phyloP scores from a whole-genome alignment of 2,797 vertebrate species.

The Gymnothorax reevesii region DNA sequence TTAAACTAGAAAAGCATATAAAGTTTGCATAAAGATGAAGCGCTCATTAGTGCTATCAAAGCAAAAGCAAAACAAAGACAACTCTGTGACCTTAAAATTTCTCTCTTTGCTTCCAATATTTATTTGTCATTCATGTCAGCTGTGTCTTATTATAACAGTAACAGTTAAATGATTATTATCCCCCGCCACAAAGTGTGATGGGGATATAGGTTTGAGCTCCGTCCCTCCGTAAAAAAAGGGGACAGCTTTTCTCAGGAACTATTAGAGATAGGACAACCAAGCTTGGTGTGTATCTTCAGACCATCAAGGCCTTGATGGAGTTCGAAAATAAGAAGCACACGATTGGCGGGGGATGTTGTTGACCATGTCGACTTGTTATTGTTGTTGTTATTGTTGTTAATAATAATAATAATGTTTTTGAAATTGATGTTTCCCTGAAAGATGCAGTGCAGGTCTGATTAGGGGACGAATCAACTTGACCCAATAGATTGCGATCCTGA shows the following conservation, averaged over 20 bases:
- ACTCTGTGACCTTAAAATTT: not conserved
- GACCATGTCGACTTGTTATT: too few species aligned
- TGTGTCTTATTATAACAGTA: not conserved
- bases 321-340: too few species aligned
- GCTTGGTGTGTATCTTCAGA: too few species aligned
- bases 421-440: not conserved
- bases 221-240: too few species aligned
- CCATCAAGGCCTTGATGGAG: too few species aligned
- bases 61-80: not conserved
- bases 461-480: not conserved
- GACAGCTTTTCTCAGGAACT: too few species aligned
- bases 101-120: not conserved
- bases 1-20: conserved; percentile 23
- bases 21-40: conserved; percentile 13
- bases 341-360: too few species aligned
- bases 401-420: not conserved
- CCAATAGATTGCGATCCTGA: not conserved
- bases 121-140: not conserved
- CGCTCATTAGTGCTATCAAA: conserved; percentile 1
- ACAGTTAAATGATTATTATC: not conserved
- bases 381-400: not conserved
- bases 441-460: not conserved
- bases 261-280: too few species aligned
- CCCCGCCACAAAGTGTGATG: too few species aligned
- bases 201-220: too few species aligned